Conservation (phyloP, 1,140 invertebrate genomes). For the Zaprionus lachaisei region DNA sequence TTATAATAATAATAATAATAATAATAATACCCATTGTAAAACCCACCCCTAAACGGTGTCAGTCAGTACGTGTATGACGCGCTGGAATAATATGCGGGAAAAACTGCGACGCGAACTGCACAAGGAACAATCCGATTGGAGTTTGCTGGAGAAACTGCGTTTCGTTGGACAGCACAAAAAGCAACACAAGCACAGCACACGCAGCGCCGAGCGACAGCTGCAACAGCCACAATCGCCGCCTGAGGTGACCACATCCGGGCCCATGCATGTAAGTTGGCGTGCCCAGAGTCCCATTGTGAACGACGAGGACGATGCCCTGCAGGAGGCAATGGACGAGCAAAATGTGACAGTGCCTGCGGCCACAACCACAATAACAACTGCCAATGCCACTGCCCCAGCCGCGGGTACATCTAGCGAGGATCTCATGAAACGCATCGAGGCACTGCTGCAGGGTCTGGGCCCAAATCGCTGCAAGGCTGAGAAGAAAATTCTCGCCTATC, state of each 20-base stretch:
- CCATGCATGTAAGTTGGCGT: conserved; percentile 8
- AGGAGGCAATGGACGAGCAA: conserved; percentile 83
- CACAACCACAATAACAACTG: conserved; percentile 8
- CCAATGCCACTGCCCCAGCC: not conserved
- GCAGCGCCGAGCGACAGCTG: conserved; percentile 23
- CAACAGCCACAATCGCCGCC: conserved; percentile 12
- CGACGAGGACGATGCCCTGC: conserved; percentile 70
- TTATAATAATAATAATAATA: conserved; percentile 13
- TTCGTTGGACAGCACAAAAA: conserved; percentile 54
- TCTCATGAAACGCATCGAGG: conserved; percentile 66
- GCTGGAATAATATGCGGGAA: conserved; percentile 66
- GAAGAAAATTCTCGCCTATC: conserved; percentile 67
- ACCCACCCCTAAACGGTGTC: not conserved
- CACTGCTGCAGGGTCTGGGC: conserved; percentile 66
- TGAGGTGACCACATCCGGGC: conserved; percentile 3
- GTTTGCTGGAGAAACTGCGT: conserved; percentile 54
- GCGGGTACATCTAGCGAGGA: conserved; percentile 20
- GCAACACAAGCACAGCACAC: conserved; percentile 22
- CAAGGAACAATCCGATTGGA: conserved; percentile 70
- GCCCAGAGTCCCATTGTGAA: conserved; percentile 49
- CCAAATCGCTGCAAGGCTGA: conserved; percentile 67
- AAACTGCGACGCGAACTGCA: conserved; percentile 53
- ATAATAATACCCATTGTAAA: not conserved
- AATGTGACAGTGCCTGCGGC: conserved; percentile 8
- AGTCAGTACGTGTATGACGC: conserved; percentile 59